These are phyloP conservation scores for Steatocranus sp. DNA, from an alignment of 2,797 vertebrate genomes.

Conservation along the genomic window DNA sequence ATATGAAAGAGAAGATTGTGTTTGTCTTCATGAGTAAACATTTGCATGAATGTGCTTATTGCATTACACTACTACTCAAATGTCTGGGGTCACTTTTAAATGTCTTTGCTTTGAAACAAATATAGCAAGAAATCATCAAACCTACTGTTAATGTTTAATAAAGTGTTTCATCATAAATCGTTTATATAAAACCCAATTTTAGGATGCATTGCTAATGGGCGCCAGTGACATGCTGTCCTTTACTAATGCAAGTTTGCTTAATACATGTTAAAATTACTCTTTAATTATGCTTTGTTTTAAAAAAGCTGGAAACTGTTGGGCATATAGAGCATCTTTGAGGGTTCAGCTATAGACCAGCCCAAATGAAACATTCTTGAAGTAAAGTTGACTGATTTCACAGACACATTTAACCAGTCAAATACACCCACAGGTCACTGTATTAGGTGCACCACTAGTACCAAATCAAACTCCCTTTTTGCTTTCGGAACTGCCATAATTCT, in stretches of 20 bases:
- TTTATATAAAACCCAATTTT: not conserved
- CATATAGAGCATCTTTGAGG: not conserved
- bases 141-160: not conserved
- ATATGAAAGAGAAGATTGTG: not conserved
- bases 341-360: not conserved
- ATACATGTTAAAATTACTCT: not conserved
- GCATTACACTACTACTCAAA: not conserved
- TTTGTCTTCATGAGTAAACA: not conserved
- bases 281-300: not conserved
- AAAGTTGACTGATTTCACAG: not conserved
- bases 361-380: not conserved
- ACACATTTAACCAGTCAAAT: not conserved
- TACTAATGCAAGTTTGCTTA: not conserved
- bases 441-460: not conserved
- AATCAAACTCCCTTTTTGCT: not conserved
- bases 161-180: accelerated
- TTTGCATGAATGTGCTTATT: not conserved
- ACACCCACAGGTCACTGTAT: not conserved
- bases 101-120: not conserved
- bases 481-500: not conserved
- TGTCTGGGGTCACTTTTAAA: not conserved
- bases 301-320: not conserved
- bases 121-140: not conserved
- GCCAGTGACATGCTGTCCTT: not conserved
- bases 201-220: not conserved